phyloP scores from a whole-genome alignment of 2,113 vertebrate genomes.

The Eidolon helvum region DNA sequence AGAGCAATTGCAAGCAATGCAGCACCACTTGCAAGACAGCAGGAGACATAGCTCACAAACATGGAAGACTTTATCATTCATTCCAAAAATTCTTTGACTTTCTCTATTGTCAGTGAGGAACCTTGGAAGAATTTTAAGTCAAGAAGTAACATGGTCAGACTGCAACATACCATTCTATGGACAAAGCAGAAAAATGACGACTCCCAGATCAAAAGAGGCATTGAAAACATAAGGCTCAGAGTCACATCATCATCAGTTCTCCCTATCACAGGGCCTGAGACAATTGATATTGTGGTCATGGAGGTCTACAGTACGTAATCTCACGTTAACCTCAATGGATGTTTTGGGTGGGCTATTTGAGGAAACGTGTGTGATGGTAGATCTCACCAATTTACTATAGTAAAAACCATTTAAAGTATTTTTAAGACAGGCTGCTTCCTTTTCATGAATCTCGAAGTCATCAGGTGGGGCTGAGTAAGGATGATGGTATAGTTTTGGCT shows the following conservation, averaged over 20 bases:
- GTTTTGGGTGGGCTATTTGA: background rate
- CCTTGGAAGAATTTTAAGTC: background rate
- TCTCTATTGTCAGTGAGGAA: background rate
- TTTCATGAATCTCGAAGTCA: background rate
- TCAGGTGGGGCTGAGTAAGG: background rate
- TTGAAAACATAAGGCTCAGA: background rate
- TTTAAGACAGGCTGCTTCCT: background rate
- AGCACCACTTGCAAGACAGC: too few species aligned
- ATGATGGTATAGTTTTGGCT: background rate
- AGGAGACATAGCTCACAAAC: background rate
- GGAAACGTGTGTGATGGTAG: background rate
- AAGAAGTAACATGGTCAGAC: background rate
- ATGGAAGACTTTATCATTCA: background rate
- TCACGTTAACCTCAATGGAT: background rate
- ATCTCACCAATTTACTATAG: background rate
- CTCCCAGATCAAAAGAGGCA: background rate
- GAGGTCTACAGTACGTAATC: too few species aligned
- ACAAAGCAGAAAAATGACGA: background rate
- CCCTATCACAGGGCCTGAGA: background rate
- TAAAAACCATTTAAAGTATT: background rate
- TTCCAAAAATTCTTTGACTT: background rate
- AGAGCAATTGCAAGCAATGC: background rate
- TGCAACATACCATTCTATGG: background rate
- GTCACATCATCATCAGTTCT: background rate
- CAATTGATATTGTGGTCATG: background rate